Conservation (phyloP, 2,113 vertebrate genomes). For the Geothlypis trichas region DNA sequence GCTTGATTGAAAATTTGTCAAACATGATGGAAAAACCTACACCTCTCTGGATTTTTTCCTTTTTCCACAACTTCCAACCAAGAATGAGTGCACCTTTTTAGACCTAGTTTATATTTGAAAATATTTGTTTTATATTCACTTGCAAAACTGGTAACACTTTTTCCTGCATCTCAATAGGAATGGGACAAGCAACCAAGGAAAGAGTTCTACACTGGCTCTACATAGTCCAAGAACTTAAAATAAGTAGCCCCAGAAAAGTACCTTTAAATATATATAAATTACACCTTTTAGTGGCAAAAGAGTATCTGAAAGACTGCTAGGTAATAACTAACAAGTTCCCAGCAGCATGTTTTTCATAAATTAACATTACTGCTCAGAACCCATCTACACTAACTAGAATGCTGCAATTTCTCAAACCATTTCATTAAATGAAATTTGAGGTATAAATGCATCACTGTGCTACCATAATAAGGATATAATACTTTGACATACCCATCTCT, state of each 20-base stretch:
- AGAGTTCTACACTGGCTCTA: neutral
- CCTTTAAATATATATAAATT: neutral
- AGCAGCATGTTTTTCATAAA: neutral
- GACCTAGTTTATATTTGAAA: neutral
- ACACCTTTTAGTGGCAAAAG: conserved; percentile 49
- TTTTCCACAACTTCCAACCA: neutral
- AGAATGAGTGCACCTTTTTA: neutral
- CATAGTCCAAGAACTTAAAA: neutral
- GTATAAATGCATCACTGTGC: neutral
- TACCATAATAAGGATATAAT: neutral
- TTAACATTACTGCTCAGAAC: neutral
- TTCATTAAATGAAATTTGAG: neutral
- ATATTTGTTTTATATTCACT: neutral
- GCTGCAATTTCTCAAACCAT: neutral
- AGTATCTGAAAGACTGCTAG: conserved; percentile 23
- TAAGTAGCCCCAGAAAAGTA: neutral
- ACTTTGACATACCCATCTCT: conserved; percentile 15
- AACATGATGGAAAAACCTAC: neutral
- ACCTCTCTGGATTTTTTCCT: neutral
- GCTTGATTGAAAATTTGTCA: neutral
- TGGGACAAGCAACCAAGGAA: neutral
- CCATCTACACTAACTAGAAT: neutral
- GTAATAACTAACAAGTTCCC: neutral
- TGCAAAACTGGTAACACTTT: neutral
- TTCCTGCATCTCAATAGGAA: neutral